Evolutionary conservation across 2,113 vertebrate species (phyloP).

Genomic region (Pelodiscus sinensis): DNA sequence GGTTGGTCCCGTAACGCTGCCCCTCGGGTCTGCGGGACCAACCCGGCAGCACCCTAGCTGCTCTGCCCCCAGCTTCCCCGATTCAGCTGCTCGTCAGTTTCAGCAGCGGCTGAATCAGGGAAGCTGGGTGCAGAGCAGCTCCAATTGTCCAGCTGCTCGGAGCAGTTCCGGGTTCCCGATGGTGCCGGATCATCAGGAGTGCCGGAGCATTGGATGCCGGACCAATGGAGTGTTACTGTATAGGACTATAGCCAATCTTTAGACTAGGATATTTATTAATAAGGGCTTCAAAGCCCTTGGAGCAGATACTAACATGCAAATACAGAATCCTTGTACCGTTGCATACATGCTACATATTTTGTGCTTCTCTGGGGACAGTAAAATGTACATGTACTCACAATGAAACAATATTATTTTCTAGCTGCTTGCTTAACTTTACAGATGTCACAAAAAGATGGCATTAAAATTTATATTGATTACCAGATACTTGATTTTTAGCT

Average conservation of each 20-base stretch:
- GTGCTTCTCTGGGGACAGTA: background rate
- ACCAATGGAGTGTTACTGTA: no score
- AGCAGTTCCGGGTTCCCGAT: no score
- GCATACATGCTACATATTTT: background rate
- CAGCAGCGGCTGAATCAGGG: no score
- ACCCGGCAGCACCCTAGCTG: no score
- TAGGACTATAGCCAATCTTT: background rate
- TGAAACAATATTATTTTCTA: background rate
- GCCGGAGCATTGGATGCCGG: no score
- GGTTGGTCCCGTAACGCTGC: no score
- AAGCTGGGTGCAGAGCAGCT: no score
- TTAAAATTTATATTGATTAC: background rate
- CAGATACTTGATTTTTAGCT: background rate
- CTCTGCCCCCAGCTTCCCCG: no score
- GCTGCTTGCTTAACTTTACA: background rate
- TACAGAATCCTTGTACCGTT: background rate
- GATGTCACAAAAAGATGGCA: background rate
- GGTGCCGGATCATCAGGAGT: no score
- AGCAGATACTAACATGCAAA: background rate
- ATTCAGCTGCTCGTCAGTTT: no score
- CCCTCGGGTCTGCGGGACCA: no score
- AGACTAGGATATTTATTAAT: background rate
- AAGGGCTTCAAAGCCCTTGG: background rate
- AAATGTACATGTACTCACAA: background rate
- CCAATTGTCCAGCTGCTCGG: no score